Evolutionary conservation across 2,797 vertebrate species (phyloP).

Genomic region (Halcyon leucocephala): DNA sequence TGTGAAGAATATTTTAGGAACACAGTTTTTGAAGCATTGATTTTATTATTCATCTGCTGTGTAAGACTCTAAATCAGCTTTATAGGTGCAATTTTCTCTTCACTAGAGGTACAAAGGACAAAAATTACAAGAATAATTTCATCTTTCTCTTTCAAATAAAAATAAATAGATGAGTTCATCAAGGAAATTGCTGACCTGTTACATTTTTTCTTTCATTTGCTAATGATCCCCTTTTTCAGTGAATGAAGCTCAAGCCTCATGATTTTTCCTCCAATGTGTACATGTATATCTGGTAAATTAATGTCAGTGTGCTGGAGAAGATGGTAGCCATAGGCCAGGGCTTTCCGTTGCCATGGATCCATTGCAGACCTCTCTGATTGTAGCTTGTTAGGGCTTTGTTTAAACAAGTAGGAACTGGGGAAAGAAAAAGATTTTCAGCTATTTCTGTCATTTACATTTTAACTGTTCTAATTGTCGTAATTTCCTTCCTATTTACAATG

Average conservation of each 20-base stretch:
- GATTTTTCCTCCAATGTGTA: slow-evolving; percentile 21
- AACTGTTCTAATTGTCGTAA: slow-evolving; percentile 73
- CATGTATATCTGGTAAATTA: slow-evolving; percentile 45
- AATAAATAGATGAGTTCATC: slow-evolving; percentile 66
- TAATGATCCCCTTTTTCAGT: slow-evolving; percentile 48
- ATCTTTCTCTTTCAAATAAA: slow-evolving; percentile 66
- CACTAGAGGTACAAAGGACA: slow-evolving; percentile 12
- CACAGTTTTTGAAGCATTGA: slow-evolving; percentile 5
- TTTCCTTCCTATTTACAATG: slow-evolving; percentile 60
- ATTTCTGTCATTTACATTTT: slow-evolving; percentile 87
- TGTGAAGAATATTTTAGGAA: slow-evolving; percentile 51
- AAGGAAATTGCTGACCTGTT: slow-evolving; percentile 60
- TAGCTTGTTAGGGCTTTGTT: slow-evolving; percentile 85
- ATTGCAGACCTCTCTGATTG: slow-evolving; percentile 80
- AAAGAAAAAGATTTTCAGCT: slow-evolving; percentile 74
- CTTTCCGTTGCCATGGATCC: slow-evolving; percentile 83
- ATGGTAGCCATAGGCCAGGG: slow-evolving; percentile 73
- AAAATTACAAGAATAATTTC: slow-evolving; percentile 57
- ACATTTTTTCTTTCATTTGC: slow-evolving; percentile 58
- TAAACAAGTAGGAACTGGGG: slow-evolving; percentile 80
- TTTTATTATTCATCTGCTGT: slow-evolving; percentile 29
- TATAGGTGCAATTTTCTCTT: slow-evolving; percentile 35
- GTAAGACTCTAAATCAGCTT: slow-evolving; percentile 47
- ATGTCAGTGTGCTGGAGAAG: slow-evolving; percentile 43
- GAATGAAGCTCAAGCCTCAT: slow-evolving; percentile 45